Conservation (phyloP, 2,113 vertebrate species). For the Merops nubicus region DNA sequence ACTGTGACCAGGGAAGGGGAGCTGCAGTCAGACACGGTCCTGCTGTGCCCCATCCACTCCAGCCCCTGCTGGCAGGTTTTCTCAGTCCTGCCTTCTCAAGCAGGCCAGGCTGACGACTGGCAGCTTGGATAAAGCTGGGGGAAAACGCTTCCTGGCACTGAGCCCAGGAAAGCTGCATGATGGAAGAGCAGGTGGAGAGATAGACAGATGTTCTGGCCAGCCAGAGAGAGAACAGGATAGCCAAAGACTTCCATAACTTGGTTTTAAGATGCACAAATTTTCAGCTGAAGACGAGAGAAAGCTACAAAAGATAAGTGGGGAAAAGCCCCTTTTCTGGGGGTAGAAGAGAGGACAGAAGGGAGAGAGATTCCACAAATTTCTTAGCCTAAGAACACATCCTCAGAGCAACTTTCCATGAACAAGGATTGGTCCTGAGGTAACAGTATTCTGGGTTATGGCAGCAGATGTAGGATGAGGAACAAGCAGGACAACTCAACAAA, state of each 20-base stretch:
- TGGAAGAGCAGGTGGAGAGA: not conserved
- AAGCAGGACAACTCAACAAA: fast-evolving
- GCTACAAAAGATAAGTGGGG: not conserved
- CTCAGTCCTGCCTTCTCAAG: not conserved
- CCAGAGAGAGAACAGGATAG: not conserved
- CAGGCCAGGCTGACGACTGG: not conserved
- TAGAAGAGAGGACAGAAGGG: not conserved
- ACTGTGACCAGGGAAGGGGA: not conserved
- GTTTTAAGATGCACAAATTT: not conserved
- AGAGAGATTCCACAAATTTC: not conserved
- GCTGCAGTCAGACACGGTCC: not conserved
- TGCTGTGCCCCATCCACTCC: not conserved
- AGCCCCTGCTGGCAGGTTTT: not conserved
- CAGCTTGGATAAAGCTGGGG: not conserved
- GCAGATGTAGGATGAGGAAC: not conserved
- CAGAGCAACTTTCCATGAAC: not conserved
- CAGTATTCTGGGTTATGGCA: not conserved
- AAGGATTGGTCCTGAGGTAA: not conserved
- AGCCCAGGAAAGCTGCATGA: not conserved
- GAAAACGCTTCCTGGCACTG: not conserved
- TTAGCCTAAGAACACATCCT: not conserved
- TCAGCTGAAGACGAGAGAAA: not conserved
- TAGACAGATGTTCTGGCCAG: not conserved
- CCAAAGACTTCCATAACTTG: not conserved
- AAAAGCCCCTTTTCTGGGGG: not conserved